Conservation (phyloP, 2,888 invertebrate species). For the Adelognathus sp. region DNA sequence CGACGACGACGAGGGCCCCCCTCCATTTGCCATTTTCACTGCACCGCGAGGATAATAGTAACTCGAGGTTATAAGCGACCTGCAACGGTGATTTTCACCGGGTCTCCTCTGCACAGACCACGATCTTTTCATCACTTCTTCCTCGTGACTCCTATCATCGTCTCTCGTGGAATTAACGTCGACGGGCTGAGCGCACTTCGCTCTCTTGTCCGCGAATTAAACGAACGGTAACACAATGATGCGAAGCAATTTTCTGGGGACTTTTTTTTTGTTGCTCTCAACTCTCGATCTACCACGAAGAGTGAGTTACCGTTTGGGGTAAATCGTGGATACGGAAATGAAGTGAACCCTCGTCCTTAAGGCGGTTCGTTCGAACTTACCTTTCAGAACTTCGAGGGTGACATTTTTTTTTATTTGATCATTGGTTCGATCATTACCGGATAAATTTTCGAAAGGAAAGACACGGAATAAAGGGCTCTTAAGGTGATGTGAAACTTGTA, state of each 20-base stretch:
- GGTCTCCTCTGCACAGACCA: not conserved
- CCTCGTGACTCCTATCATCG: conserved; percentile 15
- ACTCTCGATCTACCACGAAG: not conserved
- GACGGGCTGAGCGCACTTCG: no score
- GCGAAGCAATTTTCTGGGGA: not conserved
- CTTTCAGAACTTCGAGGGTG: no score
- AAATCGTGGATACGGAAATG: not conserved
- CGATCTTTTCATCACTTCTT: conserved; percentile 34
- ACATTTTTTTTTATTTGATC: no score
- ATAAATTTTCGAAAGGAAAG: no score
- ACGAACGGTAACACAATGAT: conserved; percentile 1
- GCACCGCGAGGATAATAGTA: conserved; percentile 40
- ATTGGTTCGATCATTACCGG: no score
- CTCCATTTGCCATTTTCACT: no score
- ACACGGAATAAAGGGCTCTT: no score
- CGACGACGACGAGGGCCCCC: no score
- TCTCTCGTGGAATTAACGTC: conserved; percentile 31
- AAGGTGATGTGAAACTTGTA: no score
- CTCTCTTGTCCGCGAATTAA: conserved; percentile 7
- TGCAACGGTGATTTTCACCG: conserved; percentile 34
- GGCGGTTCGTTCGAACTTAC: no score
- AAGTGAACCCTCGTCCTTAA: no score
- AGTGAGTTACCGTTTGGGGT: not conserved
- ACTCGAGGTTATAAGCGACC: not conserved
- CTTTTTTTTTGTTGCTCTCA: not conserved